Evolutionary conservation across 2,113 vertebrate genomes (phyloP), one percentile per base, ranked within the genome.

Genomic region (Pangasianodon hypophthalmus): DNA sequence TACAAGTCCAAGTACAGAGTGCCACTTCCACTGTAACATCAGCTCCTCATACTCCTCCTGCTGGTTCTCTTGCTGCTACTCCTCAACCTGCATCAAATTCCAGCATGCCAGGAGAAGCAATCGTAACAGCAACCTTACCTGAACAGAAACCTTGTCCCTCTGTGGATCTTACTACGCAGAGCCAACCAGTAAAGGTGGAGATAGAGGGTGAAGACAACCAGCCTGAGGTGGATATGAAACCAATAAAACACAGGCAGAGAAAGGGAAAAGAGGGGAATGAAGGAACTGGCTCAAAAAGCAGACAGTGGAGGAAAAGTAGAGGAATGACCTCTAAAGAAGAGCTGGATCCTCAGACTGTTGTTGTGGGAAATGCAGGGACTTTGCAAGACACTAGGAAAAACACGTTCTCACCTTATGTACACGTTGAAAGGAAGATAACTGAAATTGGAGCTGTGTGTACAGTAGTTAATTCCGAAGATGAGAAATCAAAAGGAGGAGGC

Each of bases 401-500:
- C 58, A 80, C 93, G 46, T 99, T 99, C 93, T 96, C 97, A 90
- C 98, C 98, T n/a, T 99, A 99, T 52, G 97, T 99, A 88, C 98
- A 98, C 0, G 97, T 99, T 85, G 97, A 99, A 87, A 98, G 97
- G 91, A 99, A 99, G 94, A 95, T 98, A 86, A 97, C 97, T 85
- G 97, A 98, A 87, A 96, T 96, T 0, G 98, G 97, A 88, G 97
- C 97, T 16, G 97, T 99, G 85, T 99, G 98, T 94, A 98, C 97
- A 89, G 98, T 99, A 91, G 97, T 99, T 88, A 99, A 99, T 5
- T 97, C 97, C 0, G 97, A 99, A 88, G 98, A 99, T 89, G 98
- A 99, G 86, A 96, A 95, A 92, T 94, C 93, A 3, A 91, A 93
- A 90, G 88, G 92, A 80, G 94, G 67, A 88, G 94, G 92, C 75